phyloP scores from a whole-genome alignment of 1,140 invertebrate genomes.

The Lithobius niger region DNA sequence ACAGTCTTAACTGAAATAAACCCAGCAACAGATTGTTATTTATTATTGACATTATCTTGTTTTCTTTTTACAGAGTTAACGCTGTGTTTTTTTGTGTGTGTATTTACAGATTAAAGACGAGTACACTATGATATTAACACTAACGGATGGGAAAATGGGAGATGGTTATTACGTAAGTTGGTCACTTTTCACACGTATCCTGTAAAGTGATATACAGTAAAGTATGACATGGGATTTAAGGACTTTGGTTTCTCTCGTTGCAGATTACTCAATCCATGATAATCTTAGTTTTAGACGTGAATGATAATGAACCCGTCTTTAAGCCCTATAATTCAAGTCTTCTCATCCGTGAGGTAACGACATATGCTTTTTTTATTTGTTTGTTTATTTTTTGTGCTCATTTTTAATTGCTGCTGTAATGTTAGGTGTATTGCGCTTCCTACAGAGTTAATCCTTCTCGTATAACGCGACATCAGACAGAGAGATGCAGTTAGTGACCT shows the following conservation, averaged over 20 bases:
- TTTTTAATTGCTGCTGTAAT: too few relatives aligned
- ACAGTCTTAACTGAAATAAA: too few relatives aligned
- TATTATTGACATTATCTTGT: background rate
- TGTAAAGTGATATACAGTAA: too few relatives aligned
- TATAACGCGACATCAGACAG: too few relatives aligned
- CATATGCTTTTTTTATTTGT: too few relatives aligned
- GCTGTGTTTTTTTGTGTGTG: slow-evolving; percentile 1
- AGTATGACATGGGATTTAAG: background rate
- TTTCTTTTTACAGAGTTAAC: slow-evolving; percentile 2
- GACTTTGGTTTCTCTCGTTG: slow-evolving; percentile 9
- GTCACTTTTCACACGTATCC: too few relatives aligned
- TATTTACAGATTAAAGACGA: slow-evolving; percentile 56
- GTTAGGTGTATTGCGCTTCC: too few relatives aligned
- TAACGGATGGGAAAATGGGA: slow-evolving; percentile 74
- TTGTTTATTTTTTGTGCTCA: too few relatives aligned
- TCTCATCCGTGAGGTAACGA: slow-evolving; percentile 51
- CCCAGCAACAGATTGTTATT: too few relatives aligned
- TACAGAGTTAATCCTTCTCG: too few relatives aligned
- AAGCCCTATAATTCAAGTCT: slow-evolving; percentile 68
- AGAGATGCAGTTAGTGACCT: too few relatives aligned
- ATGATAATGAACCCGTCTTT: slow-evolving; percentile 71
- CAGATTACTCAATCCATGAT: slow-evolving; percentile 63
- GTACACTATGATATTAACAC: slow-evolving; percentile 70
- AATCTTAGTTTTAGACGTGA: slow-evolving; percentile 77
- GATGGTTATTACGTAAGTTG: slow-evolving; percentile 68